Conservation (phyloP, 2,113 vertebrate genomes). For the Proterorhinus semilunaris region DNA sequence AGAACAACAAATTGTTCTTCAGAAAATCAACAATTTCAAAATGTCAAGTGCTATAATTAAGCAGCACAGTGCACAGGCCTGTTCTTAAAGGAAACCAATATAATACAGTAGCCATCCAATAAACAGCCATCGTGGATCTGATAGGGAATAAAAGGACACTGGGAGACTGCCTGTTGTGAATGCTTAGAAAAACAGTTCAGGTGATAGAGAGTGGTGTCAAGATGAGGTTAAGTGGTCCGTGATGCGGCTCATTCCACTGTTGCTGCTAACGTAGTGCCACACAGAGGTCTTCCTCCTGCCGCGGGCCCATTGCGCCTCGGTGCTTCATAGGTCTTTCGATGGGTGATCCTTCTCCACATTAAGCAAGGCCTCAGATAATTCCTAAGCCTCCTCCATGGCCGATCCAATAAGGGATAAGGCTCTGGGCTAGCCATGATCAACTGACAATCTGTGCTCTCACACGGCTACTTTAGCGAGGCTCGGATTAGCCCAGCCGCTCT, state of each 20-base stretch:
- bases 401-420: constrained; percentile 93
- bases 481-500: constrained; percentile 77
- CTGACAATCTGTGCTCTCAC: constrained; percentile 87
- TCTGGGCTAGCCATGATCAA: constrained; percentile 88
- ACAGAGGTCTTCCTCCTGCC: constrained; percentile 32
- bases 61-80: too few relatives aligned
- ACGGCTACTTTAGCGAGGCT: constrained; percentile 82
- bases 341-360: constrained; percentile 90
- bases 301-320: constrained; percentile 57
- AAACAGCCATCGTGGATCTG: constrained; percentile 7
- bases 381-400: constrained; percentile 93
- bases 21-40: not conserved
- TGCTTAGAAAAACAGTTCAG: constrained; percentile 24
- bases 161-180: constrained; percentile 17
- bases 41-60: not conserved
- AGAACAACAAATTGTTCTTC: not conserved
- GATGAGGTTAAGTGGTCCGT: constrained; percentile 66
- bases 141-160: constrained; percentile 1
- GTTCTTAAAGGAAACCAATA: not conserved
- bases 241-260: constrained; percentile 31
- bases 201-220: constrained; percentile 53
- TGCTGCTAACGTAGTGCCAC: constrained; percentile 36
- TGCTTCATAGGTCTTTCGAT: constrained; percentile 70
- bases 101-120: not conserved
- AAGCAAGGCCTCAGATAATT: constrained; percentile 92